These are phyloP conservation scores for Sebastes ruberrimus DNA, from an alignment of 2,797 vertebrate genomes.

Conservation along the genomic window DNA sequence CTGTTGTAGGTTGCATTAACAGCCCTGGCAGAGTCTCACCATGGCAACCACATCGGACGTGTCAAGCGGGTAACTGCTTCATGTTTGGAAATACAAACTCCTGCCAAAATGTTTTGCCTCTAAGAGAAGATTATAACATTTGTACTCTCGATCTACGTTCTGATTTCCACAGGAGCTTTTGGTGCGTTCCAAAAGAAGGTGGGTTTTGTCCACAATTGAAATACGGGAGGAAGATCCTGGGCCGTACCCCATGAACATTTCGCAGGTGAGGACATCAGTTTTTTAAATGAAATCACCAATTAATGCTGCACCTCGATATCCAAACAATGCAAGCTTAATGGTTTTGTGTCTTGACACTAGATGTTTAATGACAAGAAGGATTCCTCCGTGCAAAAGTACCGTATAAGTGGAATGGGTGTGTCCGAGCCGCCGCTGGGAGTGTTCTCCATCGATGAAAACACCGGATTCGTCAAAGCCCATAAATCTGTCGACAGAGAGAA, in stretches of 20 bases:
- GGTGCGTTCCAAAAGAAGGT: conserved; percentile 82
- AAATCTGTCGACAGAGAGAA: conserved; percentile 80
- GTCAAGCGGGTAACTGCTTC: conserved; percentile 60
- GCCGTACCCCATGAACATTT: conserved; percentile 71
- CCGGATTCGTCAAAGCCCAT: conserved; percentile 64
- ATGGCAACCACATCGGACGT: not conserved
- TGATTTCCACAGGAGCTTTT: conserved; percentile 73
- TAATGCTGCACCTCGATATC: not conserved
- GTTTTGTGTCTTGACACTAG: conserved; percentile 60
- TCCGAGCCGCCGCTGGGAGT: conserved; percentile 62
- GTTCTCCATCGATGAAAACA: conserved; percentile 74
- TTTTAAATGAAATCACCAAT: not conserved
- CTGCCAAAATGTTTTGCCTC: not conserved
- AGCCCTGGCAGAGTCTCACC: not conserved
- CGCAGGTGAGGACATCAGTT: conserved; percentile 61
- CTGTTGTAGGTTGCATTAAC: conserved; percentile 42
- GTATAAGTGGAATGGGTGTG: conserved; percentile 81
- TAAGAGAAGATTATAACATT: not conserved
- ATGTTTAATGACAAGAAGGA: conserved; percentile 77
- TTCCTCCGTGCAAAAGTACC: conserved; percentile 12
- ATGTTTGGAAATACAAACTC: not conserved
- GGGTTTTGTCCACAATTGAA: conserved; percentile 87
- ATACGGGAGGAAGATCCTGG: conserved; percentile 82
- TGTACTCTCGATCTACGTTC: not conserved
- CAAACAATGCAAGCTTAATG: not conserved